Evolutionary conservation across 2,797 vertebrate genomes (phyloP), one percentile per base, ranked within the genome.

Genomic region (Taenioides sp.): DNA sequence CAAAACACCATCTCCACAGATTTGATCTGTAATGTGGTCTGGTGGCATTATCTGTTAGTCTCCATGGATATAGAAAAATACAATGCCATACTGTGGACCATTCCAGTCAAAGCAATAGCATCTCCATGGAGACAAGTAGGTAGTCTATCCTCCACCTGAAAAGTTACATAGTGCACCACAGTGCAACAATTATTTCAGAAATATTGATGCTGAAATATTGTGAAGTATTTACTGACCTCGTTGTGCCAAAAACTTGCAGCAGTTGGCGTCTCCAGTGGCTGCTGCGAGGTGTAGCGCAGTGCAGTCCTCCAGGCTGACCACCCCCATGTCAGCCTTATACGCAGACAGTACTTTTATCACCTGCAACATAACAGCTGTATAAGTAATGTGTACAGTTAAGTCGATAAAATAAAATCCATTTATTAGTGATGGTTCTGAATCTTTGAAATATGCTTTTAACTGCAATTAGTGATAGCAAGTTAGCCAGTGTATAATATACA

Each of bases 211-310:
- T 20, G 9, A n/a, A 10, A 34, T 11, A 31, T 60, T 16, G 28
- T 0, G 20, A 61, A 31, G 60, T 37, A n/a, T 63, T 22, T 43
- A 40, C 14, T 43, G 34, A 98, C 97, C 97, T 97, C 97, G 95
- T 87, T 97, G 98, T 77, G 94, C 93, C 86, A 99, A 87, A 77
- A 98, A 99, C 84, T 86, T 97, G 94, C 97, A 98, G 87, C 96
- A 98, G 55, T 92, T 93, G 22, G 92, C 78, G 72, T 93, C 91
- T 31, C 97, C 97, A 0, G 91, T 90, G 47, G 89, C 88, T 0
- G 96, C 97, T 68, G 97, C 95, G 0, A 94, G 95, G 84, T 99
- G 97, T 69, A 99, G 93, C 0, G 97, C 89, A 0, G 95, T 96
- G 84, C 96, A 95, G 40, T 93, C 93, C 12, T 95, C 93, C 74